Conservation (phyloP, 92 coral and sea anemone genomes). For the Siderastrea radians region DNA sequence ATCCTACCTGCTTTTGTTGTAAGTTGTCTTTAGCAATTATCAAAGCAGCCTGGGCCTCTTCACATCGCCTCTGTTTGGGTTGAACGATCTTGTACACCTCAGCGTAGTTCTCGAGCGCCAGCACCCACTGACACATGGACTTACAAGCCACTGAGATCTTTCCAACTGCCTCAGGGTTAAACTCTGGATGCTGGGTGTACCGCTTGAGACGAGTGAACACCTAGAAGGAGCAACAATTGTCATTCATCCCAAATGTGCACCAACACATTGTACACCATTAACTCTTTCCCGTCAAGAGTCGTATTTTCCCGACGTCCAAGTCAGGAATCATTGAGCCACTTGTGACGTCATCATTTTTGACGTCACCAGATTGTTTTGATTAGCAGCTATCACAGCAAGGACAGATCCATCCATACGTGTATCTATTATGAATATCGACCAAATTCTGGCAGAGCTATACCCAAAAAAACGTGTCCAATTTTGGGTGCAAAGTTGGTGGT, state of each 20-base stretch:
- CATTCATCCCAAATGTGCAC: background rate
- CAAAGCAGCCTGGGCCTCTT: constrained; percentile 89
- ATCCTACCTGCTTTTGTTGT: constrained; percentile 74
- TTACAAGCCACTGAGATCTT: constrained; percentile 96
- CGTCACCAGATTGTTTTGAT: too few species aligned
- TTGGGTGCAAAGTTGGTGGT: too few species aligned
- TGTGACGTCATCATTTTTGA: too few species aligned
- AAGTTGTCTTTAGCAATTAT: constrained; percentile 86
- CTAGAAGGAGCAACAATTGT: constrained; percentile 15
- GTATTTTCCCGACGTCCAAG: too few species aligned
- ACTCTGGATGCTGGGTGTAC: constrained; percentile 96
- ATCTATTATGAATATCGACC: too few species aligned
- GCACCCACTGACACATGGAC: constrained; percentile 98
- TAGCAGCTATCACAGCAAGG: too few species aligned
- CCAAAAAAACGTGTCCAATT: too few species aligned
- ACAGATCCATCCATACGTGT: too few species aligned
- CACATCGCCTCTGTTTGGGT: constrained; percentile 95
- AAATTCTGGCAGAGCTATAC: too few species aligned
- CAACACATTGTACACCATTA: background rate
- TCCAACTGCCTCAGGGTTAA: constrained; percentile 95
- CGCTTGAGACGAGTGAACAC: constrained; percentile 86
- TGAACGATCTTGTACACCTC: constrained; percentile 96
- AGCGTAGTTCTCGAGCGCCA: constrained; percentile 95
- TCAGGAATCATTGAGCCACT: too few species aligned
- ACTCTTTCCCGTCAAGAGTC: too few species aligned